A percentile compares a stretch with the other conserved stretches of the same genome.
Conservation (phyloP, 2,888 invertebrate species). For the Mesopsocus fuscifrons region DNA sequence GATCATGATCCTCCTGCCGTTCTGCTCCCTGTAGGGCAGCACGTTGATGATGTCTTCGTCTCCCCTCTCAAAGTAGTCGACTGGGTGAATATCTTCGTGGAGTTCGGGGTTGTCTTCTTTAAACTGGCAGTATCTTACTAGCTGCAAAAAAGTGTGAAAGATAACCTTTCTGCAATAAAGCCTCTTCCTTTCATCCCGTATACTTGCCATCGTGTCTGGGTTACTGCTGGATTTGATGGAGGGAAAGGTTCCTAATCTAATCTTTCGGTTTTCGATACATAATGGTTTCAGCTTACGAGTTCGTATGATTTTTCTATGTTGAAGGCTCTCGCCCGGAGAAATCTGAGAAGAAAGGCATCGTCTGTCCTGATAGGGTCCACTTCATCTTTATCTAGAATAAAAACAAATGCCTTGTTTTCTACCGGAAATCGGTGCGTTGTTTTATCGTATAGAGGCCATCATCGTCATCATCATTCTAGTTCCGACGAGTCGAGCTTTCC, state of each 20-base stretch:
- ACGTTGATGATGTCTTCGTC: conserved; percentile 45
- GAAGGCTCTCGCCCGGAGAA: conserved; percentile 54
- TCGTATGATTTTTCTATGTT: conserved; percentile 49
- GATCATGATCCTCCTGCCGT: conserved; percentile 48
- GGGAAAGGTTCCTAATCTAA: too few relatives aligned
- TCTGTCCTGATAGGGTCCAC: conserved; percentile 41
- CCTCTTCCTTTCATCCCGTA: too few relatives aligned
- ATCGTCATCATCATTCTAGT: too few relatives aligned
- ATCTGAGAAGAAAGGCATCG: conserved; percentile 51
- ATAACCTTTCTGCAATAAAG: too few relatives aligned
- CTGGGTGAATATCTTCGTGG: conserved; percentile 44
- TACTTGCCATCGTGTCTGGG: too few relatives aligned
- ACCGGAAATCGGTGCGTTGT: too few relatives aligned
- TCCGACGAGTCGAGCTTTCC: not conserved
- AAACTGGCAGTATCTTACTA: conserved; percentile 56
- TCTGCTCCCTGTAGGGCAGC: conserved; percentile 56
- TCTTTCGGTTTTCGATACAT: too few relatives aligned
- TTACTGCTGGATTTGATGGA: too few relatives aligned
- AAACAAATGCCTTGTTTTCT: not conserved
- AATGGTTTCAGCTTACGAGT: conserved; percentile 44
- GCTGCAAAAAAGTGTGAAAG: conserved; percentile 29
- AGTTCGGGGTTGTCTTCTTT: conserved; percentile 49
- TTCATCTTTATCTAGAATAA: conserved; percentile 43
- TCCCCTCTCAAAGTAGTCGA: conserved; percentile 40
- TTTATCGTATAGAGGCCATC: too few relatives aligned